Evolutionary conservation across 2,797 vertebrate species (phyloP).

Genomic region (Phoxinus dragarum): DNA sequence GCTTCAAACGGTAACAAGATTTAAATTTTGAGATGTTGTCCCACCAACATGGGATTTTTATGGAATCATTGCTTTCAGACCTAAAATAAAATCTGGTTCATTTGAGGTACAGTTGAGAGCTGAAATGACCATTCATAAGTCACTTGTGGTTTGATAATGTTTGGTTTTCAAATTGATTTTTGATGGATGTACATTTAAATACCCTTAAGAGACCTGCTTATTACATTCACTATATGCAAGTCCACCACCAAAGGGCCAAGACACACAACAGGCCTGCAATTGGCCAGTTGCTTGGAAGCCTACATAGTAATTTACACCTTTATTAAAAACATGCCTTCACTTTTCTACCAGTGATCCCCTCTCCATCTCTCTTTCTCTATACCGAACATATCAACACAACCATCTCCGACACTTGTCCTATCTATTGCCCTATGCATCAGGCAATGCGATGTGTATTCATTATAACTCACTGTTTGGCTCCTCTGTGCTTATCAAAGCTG

Average conservation of each 20-base stretch:
- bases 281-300: constrained; percentile 65
- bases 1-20: constrained; percentile 12
- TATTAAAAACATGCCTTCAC: constrained; percentile 38
- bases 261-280: constrained; percentile 66
- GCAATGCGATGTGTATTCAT: not conserved
- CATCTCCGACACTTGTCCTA: not conserved
- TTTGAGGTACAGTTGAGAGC: constrained; percentile 46
- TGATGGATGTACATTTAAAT: constrained; percentile 57
- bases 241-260: constrained; percentile 48
- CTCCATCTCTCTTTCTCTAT: not conserved
- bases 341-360: not conserved
- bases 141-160: constrained; percentile 53
- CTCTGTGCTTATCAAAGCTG: constrained; percentile 16
- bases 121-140: constrained; percentile 41
- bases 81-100: constrained; percentile 42
- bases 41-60: constrained; percentile 14
- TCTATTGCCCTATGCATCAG: not conserved
- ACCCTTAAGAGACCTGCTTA: constrained; percentile 46
- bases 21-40: constrained; percentile 4
- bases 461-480: constrained; percentile 16
- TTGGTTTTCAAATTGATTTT: constrained; percentile 61
- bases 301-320: constrained; percentile 49
- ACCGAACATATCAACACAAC: not conserved
- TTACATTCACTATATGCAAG: constrained; percentile 38
- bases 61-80: constrained; percentile 26